Base-by-base conservation (phyloP, 2,888 invertebrate species). In the Bhutanitis thaidina region DNA sequence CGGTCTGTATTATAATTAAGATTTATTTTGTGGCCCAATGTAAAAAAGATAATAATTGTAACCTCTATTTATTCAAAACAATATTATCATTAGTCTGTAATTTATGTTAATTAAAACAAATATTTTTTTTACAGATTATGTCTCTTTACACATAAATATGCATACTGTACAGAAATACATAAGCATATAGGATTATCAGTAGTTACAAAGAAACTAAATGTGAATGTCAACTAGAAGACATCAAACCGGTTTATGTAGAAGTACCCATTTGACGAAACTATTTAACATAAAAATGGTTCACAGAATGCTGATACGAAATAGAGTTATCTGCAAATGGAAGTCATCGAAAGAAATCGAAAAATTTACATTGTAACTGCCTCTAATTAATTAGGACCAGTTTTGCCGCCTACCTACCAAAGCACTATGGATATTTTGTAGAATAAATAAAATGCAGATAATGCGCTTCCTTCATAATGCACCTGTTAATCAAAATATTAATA, bases 291-390 rank as follows among this genome's bases (percentile, higher is more conserved):
- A 51, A 44, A 25, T 35, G 14, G 39, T 38, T 12, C 7, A 29
- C 50, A 35, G 34, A 46, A 45, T 30, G 30, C 16, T 37, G 36
- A 46, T 46, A 46, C 27, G 10, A 38, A 36, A 29, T 41, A 12
- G 40, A 39, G 39, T 30, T 46, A 52, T 46, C 51, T 46, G 41
- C 46, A 52, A 52, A 52, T 52, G 51, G 46, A 40, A 39, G 39
- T 34, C 35, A 29, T 37, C 20, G 41, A 36, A 51, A 51, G 35
- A 45, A 40, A 43, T 45, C 45, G 25, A 34, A 3, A 20, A 13
- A 51, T 51, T 51, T 40, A 46, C 51, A 46, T 52, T 46, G 41
- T 46, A 52, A 43, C 30, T 41, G 32, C 27, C 10, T 7, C 32
- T 35, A 44, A 52, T 40, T 52, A 37, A 52, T 52, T 52, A 25